Base-by-base conservation (phyloP, 1,140 invertebrate genomes). In the Philotrypesis tridentata region DNA sequence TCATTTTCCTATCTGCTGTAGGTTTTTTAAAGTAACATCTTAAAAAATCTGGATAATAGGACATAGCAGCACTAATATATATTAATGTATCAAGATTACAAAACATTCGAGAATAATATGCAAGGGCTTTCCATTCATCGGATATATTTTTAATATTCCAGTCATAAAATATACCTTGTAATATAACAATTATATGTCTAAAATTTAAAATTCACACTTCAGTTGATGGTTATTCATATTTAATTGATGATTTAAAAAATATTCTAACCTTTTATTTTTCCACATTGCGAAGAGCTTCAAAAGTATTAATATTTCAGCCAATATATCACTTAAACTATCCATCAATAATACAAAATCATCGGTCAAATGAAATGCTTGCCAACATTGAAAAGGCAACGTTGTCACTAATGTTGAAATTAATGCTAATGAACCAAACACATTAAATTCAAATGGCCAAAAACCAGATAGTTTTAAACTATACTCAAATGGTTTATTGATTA, bases 331-430 rank as follows among this genome's bases (percentile, higher is more conserved):
- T 4, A 77, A 65, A 23, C 31, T 77, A 31, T 77, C 33, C 74
- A 77, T 77, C 29, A 65, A 12, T n/a, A 43, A 14, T 17, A 31
- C 48, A 17, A 29, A 23, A n/a, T 61, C n/a, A 2, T 61, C 5
- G 14, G 11, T 21, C 7, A 75, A 31, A 70, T 70, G 12, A 0
- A 33, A 48, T 31, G 29, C 43, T 31, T 75, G 55, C 72, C 72
- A 75, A 25, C 63, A 31, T 65, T 77, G 74, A 25, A 77, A 77
- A 23, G 61, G 55, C 8, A 72, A 27, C 27, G 70, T 72, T 40
- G 70, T 72, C 23, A 72, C 21, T 12, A 72, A 7, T 5, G 37
- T 43, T 25, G 70, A 72, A 40, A 72, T 6, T 9, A 72, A n/a
- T 25, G 37, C 11, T 14, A 72, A 25, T 25, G n/a, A 25, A 43